Evolutionary conservation across 2,797 vertebrate species (phyloP), one percentile per base, ranked within the genome.

Genomic region (Rhodeus uyekii): DNA sequence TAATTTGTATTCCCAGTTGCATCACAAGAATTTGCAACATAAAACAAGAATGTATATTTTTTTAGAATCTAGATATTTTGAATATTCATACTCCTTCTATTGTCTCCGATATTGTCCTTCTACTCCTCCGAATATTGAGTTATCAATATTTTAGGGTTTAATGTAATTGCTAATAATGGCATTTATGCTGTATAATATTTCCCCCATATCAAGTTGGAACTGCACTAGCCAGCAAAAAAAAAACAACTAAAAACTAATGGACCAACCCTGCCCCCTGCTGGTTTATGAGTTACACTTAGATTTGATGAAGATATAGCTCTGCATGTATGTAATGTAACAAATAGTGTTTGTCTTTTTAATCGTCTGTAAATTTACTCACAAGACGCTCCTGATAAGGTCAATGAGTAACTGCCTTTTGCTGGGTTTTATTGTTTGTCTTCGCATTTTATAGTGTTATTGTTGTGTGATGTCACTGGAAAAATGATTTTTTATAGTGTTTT

Each of bases 231-330:
- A 68, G 5, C 38, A 39, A 22, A 16, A 55, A 42, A 39, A 38
- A 38, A 8, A 39, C 1, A 39, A 39, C n/a, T n/a, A n/a, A n/a
- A 72, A 65, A 71, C 18, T 29, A 64, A 50, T 87, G 74, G 44
- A 65, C 61, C 78, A 85, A 60, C 39, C 3, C 81, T 85, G 84
- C 60, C 84, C 84, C 34, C 84, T 85, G 69, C 32, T 85, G 86
- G 71, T 80, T 19, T 24, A 48, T 61, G 12, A 4, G 73, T 50
- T n/a, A n/a, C 58, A 32, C 12, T 3, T 22, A 22, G 0, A 22
- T 22, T 3, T 13, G 38, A 34, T 8, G 12, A 32, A 3, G 16
- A 32, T 34, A 14, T 22, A n/a, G 18, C 12, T n/a, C 29, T 76
- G 27, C 14, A 22, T 58, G 9, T 18, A 38, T 8, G 27, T 79